Conservation (phyloP, 2,113 vertebrate species). For the Arenaria interpres region DNA sequence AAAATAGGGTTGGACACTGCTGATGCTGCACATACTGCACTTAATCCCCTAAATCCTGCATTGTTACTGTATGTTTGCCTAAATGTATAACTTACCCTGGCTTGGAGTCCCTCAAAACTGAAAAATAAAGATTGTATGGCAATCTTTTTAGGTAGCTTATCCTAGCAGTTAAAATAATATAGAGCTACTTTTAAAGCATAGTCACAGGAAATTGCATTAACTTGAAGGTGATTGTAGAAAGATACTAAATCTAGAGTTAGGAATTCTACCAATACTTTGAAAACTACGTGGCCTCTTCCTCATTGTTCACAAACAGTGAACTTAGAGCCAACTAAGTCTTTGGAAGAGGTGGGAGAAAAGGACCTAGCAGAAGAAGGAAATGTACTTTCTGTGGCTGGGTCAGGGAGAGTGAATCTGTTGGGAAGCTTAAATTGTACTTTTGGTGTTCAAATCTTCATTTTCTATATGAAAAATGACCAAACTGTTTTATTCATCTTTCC, state of each 20-base stretch:
- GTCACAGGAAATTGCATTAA: background rate
- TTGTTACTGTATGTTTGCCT: background rate
- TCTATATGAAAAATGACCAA: background rate
- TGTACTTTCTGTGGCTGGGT: background rate
- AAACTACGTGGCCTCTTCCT: background rate
- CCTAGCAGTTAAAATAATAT: background rate
- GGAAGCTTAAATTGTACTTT: background rate
- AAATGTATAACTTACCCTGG: background rate
- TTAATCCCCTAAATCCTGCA: background rate
- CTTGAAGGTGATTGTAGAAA: background rate
- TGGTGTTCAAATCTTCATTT: background rate
- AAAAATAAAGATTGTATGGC: background rate
- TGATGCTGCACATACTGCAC: background rate
- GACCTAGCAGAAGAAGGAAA: background rate
- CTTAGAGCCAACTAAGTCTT: background rate
- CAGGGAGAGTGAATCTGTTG: background rate
- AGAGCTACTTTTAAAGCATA: background rate
- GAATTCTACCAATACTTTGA: background rate
- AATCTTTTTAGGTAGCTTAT: background rate
- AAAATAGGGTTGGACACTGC: background rate
- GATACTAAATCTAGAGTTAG: background rate
- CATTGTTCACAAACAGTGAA: accelerated
- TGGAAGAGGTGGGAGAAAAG: background rate
- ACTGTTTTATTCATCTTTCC: background rate
- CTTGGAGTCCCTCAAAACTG: background rate